phyloP scores from a whole-genome alignment of 2,888 invertebrate species.

The Ecdyonurus torrentis region DNA sequence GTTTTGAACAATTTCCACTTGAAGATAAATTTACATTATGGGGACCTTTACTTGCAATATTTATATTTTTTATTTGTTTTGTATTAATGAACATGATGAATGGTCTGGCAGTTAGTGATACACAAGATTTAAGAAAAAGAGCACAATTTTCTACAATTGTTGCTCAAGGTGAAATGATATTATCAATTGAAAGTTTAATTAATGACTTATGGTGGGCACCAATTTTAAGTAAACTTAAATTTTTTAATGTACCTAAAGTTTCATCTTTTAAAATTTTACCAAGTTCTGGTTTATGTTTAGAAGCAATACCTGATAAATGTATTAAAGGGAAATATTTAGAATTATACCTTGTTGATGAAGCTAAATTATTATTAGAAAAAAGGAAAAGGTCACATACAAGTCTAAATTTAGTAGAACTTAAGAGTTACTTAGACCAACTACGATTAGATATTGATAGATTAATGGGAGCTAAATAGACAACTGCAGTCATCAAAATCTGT shows the following conservation, averaged over 20 bases:
- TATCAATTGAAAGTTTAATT: not conserved
- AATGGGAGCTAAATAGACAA: not conserved
- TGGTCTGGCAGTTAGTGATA: not conserved
- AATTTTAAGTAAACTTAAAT: not conserved
- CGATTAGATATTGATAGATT: not conserved
- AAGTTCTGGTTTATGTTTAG: not conserved
- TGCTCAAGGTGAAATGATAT: not conserved
- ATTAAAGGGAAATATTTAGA: not conserved
- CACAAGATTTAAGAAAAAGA: not conserved
- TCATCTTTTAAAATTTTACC: not conserved
- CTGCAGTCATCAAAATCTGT: no score
- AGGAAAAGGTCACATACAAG: not conserved
- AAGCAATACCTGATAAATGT: not conserved
- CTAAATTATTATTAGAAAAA: not conserved
- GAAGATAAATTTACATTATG: not conserved
- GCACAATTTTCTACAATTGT: not conserved
- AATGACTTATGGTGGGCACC: not conserved
- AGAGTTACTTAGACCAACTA: not conserved
- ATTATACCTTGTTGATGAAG: not conserved
- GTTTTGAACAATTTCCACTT: not conserved
- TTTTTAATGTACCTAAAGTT: not conserved
- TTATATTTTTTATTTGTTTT: not conserved
- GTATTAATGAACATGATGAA: not conserved
- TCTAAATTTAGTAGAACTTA: not conserved
- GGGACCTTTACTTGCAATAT: not conserved